These are phyloP conservation scores for Hyles vespertilio DNA, from an alignment of 1,140 invertebrate genomes.

Conservation along the genomic window DNA sequence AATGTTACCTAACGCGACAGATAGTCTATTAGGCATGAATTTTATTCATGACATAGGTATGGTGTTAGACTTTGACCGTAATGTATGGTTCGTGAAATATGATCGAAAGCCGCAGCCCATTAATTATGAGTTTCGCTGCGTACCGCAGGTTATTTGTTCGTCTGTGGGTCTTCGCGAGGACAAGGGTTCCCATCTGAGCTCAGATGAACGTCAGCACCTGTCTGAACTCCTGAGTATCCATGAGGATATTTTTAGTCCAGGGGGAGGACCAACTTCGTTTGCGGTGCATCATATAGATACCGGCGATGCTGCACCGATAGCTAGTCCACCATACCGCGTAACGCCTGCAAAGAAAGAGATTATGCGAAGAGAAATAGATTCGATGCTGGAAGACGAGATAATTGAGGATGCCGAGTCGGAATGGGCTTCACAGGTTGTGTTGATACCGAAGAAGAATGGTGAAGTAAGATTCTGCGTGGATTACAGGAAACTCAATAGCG, in stretches of 20 bases:
- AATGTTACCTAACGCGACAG: slow-evolving; percentile 20
- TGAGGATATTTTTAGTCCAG: slow-evolving; percentile 13
- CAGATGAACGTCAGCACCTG: slow-evolving; percentile 5
- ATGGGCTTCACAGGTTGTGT: slow-evolving; percentile 19
- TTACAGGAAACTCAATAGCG: slow-evolving; percentile 14
- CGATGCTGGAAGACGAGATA: slow-evolving; percentile 18
- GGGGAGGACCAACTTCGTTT: slow-evolving; percentile 8
- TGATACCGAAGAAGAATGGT: slow-evolving; percentile 24
- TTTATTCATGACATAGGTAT: slow-evolving; percentile 20
- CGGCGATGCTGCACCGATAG: slow-evolving; percentile 13
- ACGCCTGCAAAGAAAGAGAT: slow-evolving; percentile 19
- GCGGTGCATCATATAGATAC: slow-evolving; percentile 22
- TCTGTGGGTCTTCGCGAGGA: slow-evolving; percentile 6
- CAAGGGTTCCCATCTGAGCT: slow-evolving; percentile 7
- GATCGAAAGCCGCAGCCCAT: not conserved
- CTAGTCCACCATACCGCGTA: slow-evolving; percentile 18
- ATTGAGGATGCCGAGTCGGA: slow-evolving; percentile 18
- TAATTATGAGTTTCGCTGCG: not conserved
- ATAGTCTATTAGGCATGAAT: slow-evolving; percentile 26
- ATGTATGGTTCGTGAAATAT: slow-evolving; percentile 10
- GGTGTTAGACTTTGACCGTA: slow-evolving; percentile 16
- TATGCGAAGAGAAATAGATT: slow-evolving; percentile 16
- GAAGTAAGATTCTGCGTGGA: slow-evolving; percentile 18
- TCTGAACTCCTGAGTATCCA: slow-evolving; percentile 7
- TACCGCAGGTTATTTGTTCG: not conserved